Percentiles rank a stretch among this genome's conserved stretches.
Evolutionary conservation across 2,888 invertebrate genomes (phyloP).

Genomic region (Limnephilus rhombicus): DNA sequence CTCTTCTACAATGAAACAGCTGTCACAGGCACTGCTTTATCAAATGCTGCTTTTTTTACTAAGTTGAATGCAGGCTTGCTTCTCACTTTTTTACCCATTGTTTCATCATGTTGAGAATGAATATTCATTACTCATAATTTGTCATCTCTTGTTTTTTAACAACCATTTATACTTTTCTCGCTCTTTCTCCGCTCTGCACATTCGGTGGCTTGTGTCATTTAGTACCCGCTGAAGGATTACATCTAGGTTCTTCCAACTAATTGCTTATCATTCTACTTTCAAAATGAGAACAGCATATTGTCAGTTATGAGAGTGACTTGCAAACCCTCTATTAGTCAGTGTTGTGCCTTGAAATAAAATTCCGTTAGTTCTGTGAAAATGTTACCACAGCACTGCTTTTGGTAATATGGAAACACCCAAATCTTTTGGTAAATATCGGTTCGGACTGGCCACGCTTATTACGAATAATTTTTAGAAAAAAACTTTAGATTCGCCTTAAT

Average conservation of each 20-base stretch:
- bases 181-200: not conserved
- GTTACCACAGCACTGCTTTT: too few species aligned
- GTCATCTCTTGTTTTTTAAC: not conserved
- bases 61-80: not conserved
- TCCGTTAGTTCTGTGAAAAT: not conserved
- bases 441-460: too few species aligned
- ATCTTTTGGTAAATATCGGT: too few species aligned
- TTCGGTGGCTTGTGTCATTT: too few species aligned
- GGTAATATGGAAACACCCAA: too few species aligned
- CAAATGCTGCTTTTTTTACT: not conserved
- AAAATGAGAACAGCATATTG: not conserved
- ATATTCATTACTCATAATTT: not conserved
- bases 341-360: not conserved
- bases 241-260: not conserved
- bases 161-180: not conserved
- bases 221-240: not conserved
- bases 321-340: not conserved
- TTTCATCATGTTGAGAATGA: not conserved
- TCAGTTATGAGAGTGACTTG: not conserved
- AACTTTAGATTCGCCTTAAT: too few species aligned
- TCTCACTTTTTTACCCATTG: not conserved
- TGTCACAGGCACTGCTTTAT: not conserved
- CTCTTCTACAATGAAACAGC: not conserved
- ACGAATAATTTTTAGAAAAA: too few species aligned
- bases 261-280: not conserved